Conservation (phyloP, 2,888 invertebrate species). For the Amblyteles armatorius region DNA sequence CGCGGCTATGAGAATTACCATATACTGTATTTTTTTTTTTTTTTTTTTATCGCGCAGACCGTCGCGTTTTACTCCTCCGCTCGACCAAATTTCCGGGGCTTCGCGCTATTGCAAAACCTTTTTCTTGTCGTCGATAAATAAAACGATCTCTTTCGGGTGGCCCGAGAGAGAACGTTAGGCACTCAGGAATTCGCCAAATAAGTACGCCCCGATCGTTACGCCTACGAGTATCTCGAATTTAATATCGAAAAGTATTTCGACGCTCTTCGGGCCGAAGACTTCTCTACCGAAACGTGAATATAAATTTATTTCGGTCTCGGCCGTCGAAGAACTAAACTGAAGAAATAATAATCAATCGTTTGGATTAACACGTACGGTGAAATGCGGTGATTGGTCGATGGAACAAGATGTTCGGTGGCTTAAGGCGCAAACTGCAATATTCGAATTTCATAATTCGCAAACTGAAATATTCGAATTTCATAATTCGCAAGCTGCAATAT, state of each 20-base stretch:
- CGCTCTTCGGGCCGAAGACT: constrained; percentile 5
- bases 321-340: background rate
- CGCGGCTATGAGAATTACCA: background rate
- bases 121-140: constrained; percentile 37
- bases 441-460: background rate
- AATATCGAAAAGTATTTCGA: constrained; percentile 27
- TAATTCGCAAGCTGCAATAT: background rate
- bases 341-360: background rate
- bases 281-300: background rate
- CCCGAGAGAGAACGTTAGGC: too few species aligned
- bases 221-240: constrained; percentile 45
- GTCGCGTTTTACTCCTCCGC: background rate
- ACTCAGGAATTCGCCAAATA: constrained; percentile 63
- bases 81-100: background rate
- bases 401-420: background rate
- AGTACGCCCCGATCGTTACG: constrained; percentile 56
- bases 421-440: background rate
- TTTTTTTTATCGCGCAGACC: background rate
- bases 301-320: constrained; percentile 18
- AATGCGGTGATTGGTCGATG: background rate
- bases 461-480: background rate
- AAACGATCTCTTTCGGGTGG: background rate
- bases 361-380: background rate
- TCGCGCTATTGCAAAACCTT: constrained; percentile 19
- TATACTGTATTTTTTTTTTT: background rate